Percentiles rank a stretch among this genome's conserved stretches.
These are phyloP conservation scores for Triplophysa yarkandensis DNA, from an alignment of 2,797 vertebrate genomes.

Conservation along the genomic window DNA sequence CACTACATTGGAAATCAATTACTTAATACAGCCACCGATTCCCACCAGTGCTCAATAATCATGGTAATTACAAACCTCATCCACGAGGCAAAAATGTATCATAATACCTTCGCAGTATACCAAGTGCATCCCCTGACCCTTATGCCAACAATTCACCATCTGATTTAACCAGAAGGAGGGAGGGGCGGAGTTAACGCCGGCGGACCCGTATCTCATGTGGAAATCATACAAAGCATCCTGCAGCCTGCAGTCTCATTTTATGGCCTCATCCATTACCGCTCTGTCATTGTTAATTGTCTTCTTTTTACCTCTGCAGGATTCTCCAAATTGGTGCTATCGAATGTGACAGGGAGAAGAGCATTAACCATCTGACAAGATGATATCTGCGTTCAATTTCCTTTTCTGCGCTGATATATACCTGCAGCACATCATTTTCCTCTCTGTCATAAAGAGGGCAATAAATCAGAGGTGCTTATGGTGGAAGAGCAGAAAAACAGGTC, in stretches of 20 bases:
- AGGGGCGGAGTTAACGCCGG: conserved; percentile 82
- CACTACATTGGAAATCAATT: conserved; percentile 62
- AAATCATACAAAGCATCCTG: conserved; percentile 99
- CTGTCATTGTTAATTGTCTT: conserved; percentile 99
- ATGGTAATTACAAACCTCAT: conserved; percentile 55
- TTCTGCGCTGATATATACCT: conserved; percentile 99
- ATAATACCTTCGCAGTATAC: neutral
- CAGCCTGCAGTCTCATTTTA: conserved; percentile 98
- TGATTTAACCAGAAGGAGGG: conserved; percentile 64
- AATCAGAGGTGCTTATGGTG: conserved; percentile 99
- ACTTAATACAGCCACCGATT: conserved; percentile 63
- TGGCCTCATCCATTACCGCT: conserved; percentile 99
- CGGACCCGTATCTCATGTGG: conserved; percentile 94
- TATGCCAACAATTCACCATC: conserved; percentile 33
- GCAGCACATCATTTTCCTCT: conserved; percentile 99
- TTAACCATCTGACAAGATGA: conserved; percentile 99
- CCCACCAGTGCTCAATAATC: conserved; percentile 66
- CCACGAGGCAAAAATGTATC: no score
- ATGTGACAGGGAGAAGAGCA: conserved; percentile 99
- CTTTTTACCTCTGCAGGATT: conserved; percentile 99
- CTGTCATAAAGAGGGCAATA: conserved; percentile 99
- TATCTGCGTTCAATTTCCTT: conserved; percentile 99
- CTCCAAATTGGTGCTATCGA: conserved; percentile 99
- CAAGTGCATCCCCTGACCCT: conserved; percentile 25
- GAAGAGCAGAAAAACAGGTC: conserved; percentile 85